Evolutionary conservation across 2,113 vertebrate species (phyloP).

Genomic region (Serilophus lunatus): DNA sequence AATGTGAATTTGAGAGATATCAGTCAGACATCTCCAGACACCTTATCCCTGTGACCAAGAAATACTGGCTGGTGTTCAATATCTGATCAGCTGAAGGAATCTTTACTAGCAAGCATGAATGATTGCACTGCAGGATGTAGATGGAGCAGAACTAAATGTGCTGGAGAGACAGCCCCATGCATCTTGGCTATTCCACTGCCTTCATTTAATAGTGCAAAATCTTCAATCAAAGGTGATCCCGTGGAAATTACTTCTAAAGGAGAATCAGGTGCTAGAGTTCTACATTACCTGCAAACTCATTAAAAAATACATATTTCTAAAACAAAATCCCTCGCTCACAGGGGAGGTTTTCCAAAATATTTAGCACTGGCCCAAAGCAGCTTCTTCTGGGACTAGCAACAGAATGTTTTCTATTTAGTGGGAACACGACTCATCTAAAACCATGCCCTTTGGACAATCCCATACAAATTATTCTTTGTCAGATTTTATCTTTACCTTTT

Average conservation of each 20-base stretch:
- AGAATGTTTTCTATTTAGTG: background rate
- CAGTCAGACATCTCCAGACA: background rate
- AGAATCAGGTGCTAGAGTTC: background rate
- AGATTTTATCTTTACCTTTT: slow-evolving; percentile 35
- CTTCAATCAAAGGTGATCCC: background rate
- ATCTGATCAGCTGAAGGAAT: background rate
- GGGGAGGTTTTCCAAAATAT: background rate
- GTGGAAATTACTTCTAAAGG: background rate
- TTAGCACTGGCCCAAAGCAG: background rate
- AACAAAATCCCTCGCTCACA: background rate
- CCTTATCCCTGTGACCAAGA: background rate
- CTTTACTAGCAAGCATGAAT: background rate
- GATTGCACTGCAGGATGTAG: background rate
- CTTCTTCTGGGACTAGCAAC: background rate
- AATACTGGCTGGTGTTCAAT: background rate
- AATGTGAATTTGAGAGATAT: background rate
- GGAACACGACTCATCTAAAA: background rate
- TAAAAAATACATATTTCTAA: background rate
- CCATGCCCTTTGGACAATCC: background rate
- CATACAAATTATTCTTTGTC: slow-evolving; percentile 6
- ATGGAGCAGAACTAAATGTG: background rate
- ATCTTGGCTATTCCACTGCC: background rate
- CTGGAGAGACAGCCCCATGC: background rate
- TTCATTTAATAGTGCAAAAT: background rate
- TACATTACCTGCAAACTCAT: background rate